Evolutionary conservation across 1,140 invertebrate species (phyloP).

Genomic region (Diorhabda elongata): DNA sequence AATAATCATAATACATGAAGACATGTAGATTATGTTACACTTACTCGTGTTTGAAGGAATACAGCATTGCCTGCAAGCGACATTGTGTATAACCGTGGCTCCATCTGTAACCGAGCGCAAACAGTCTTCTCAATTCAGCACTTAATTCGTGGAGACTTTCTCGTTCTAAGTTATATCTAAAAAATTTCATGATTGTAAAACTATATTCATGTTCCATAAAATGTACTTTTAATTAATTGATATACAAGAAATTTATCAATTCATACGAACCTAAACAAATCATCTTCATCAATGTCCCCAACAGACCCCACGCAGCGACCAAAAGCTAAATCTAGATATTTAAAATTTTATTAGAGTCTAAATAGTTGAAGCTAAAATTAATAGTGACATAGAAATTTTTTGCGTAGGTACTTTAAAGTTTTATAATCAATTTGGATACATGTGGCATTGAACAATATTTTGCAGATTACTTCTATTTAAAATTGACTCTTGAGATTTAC

Average conservation of each 20-base stretch:
- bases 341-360: constrained; percentile 1
- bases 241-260: not conserved
- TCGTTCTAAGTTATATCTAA: constrained; percentile 60
- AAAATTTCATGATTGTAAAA: constrained; percentile 10
- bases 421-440: too few relatives aligned
- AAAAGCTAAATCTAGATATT: constrained; percentile 73
- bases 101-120: constrained; percentile 72
- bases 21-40: too few relatives aligned
- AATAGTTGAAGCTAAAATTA: too few relatives aligned
- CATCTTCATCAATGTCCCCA: constrained; percentile 56
- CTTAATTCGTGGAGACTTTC: constrained; percentile 64
- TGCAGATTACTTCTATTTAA: too few relatives aligned
- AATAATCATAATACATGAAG: too few relatives aligned
- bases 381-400: not conserved
- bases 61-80: constrained; percentile 69
- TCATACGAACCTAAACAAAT: constrained; percentile 54
- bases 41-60: constrained; percentile 59
- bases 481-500: too few relatives aligned
- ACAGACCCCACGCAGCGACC: constrained; percentile 70
- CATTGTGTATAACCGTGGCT: constrained; percentile 78
- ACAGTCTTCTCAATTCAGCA: constrained; percentile 62
- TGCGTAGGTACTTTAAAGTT: too few relatives aligned
- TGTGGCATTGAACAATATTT: too few relatives aligned
- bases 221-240: too few relatives aligned
- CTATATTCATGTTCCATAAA: too few relatives aligned